Conservation (phyloP, 2,797 vertebrate genomes). For the Petrocephalus schoutedeni region DNA sequence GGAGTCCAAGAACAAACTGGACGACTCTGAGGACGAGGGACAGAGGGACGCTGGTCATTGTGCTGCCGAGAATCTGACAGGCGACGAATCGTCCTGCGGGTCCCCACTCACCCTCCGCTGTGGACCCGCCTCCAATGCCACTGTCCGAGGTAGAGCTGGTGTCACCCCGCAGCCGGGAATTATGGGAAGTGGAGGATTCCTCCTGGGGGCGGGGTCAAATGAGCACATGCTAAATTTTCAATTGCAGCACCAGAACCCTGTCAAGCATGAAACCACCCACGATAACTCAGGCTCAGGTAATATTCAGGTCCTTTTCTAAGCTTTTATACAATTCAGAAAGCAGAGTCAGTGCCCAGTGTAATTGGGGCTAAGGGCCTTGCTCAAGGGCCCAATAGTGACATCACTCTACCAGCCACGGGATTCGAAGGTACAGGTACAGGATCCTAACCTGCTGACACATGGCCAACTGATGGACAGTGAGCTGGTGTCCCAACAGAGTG, state of each 20-base stretch:
- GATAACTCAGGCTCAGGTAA: background rate
- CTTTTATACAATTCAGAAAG: background rate
- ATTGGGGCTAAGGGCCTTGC: background rate
- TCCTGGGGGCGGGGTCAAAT: conserved; percentile 57
- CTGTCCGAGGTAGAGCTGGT: conserved; percentile 76
- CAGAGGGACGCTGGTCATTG: background rate
- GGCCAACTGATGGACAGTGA: background rate
- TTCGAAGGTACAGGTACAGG: background rate
- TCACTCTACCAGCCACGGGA: background rate
- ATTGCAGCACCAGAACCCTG: background rate
- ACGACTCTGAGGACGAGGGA: conserved; percentile 47
- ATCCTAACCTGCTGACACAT: background rate
- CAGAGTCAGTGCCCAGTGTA: background rate
- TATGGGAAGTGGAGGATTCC: conserved; percentile 52
- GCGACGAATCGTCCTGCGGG: background rate
- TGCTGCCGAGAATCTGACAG: background rate
- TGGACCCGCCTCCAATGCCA: conserved; percentile 80
- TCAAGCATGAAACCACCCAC: background rate
- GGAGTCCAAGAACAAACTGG: conserved; percentile 70
- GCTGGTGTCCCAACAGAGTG: background rate
- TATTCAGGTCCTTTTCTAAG: background rate
- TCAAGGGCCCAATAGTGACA: background rate
- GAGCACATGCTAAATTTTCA: background rate
- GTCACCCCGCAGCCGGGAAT: conserved; percentile 46
- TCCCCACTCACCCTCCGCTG: conserved; percentile 72